Evolutionary conservation across 1,140 invertebrate genomes (phyloP), one percentile per base, ranked within the genome.

Genomic region (Caenorhabditis remanei): DNA sequence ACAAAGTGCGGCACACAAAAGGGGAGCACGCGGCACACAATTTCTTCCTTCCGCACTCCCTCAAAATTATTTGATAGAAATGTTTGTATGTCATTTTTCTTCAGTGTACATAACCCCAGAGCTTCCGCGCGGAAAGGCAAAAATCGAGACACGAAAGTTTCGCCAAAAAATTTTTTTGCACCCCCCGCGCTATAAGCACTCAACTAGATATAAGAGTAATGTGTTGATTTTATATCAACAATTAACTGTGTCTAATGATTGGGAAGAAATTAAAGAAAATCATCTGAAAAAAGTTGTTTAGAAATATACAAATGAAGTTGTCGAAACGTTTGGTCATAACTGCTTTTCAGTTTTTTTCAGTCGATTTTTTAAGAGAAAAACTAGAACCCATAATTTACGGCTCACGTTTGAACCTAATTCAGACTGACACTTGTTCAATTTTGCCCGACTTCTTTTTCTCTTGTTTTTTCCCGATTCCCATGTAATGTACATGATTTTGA

Each of bases 61-160:
- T 11, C 43, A 24, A 79, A 79, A 50, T 24, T 43, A 50, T 79
- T 79, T 21, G 71, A 79, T 79, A 53, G 71, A 53, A 79, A 79
- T 79, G 71, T 79, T 41, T 79, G 71, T 79, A 50, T 79, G 71
- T 50, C 71, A 50, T 79, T 79, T 79, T 67, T 41, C n/a, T 71
- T 13, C 71, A 79, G 71, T 79, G 32, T 79, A 50, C 71, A 50
- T 79, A 79, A 79, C 71, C 71, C 71, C 71, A 19, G 65, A 11
- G 46, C 71, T 79, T 79, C 71, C 71, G 71, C 71, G 71, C 71
- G 71, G 71, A 46, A 65, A 65, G 56, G 63, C 63, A 46, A 71
- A 71, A 46, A 3, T 46, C 24, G 41, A n/a, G n/a, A n/a, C n/a
- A n/a, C n/a, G n/a, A n/a, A n/a, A n/a, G n/a, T n/a, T n/a, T n/a